These are phyloP conservation scores for Stomatorhinus walkeri DNA, from an alignment of 2,797 vertebrate species.

Conservation along the genomic window DNA sequence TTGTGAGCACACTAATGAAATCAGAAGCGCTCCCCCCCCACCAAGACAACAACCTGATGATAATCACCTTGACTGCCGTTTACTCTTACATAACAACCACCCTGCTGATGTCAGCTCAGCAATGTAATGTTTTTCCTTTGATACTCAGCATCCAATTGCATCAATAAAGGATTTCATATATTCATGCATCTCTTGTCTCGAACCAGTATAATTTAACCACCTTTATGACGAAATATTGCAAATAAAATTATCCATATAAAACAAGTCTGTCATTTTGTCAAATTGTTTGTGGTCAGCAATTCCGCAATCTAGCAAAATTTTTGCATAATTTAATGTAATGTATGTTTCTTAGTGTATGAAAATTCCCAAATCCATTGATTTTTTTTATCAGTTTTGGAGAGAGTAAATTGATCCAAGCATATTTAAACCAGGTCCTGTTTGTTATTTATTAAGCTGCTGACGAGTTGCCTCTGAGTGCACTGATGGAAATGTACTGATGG, in stretches of 20 bases:
- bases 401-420: neutral
- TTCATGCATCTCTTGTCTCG: neutral
- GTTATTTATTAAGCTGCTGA: neutral
- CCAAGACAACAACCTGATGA: neutral
- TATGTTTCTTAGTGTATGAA: neutral
- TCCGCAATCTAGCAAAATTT: neutral
- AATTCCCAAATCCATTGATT: neutral
- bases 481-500: neutral
- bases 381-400: neutral
- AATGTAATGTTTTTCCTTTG: neutral
- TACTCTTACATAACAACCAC: neutral
- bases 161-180: neutral
- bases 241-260: neutral
- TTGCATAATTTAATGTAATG: neutral
- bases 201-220: neutral
- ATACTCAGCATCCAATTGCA: neutral
- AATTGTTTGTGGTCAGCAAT: neutral
- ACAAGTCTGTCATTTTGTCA: neutral
- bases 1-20: slow-evolving; percentile 10
- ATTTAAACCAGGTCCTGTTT: neutral
- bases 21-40: neutral
- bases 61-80: neutral
- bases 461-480: neutral
- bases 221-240: neutral
- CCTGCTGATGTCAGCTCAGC: neutral